Percentiles rank a stretch among this genome's conserved stretches.
phyloP scores from a whole-genome alignment of 1,140 invertebrate genomes.

The Zaprionus ghesquierei region DNA sequence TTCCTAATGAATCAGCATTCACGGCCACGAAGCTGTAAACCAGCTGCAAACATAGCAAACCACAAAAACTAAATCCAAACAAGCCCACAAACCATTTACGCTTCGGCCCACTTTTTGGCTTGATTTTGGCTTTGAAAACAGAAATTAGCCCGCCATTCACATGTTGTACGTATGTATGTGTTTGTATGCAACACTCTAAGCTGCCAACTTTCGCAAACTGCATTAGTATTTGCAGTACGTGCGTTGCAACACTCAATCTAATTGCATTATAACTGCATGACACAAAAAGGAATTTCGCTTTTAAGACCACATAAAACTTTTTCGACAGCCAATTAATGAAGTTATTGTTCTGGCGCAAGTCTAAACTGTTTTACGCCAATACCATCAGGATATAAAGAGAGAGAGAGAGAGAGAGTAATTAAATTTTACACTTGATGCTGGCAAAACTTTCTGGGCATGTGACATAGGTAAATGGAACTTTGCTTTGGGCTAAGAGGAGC shows the following conservation, averaged over 20 bases:
- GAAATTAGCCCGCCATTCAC: constrained; percentile 65
- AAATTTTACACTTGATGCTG: not conserved
- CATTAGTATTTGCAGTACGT: constrained; percentile 3
- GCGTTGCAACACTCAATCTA: constrained; percentile 33
- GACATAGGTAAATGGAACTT: not conserved
- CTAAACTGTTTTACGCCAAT: not conserved
- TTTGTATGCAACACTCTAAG: constrained; percentile 15
- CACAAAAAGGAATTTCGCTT: not conserved
- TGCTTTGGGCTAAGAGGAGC: not conserved
- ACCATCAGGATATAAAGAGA: not conserved
- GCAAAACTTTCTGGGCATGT: not conserved
- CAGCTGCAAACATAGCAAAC: constrained; percentile 4
- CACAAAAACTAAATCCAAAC: constrained; percentile 34
- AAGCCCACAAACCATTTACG: constrained; percentile 20
- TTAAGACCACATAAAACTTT: constrained; percentile 15
- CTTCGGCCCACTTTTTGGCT: constrained; percentile 21
- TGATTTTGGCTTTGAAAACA: constrained; percentile 49
- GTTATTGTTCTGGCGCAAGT: constrained; percentile 7
- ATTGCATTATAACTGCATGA: constrained; percentile 53
- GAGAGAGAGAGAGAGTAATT: not conserved
- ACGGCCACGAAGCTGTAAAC: constrained; percentile 29
- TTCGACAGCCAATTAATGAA: constrained; percentile 32
- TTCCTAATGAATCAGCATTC: constrained; percentile 73
- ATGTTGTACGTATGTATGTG: constrained; percentile 27
- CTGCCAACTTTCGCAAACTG: constrained; percentile 32